Evolutionary conservation across 2,797 vertebrate species (phyloP), one percentile per base, ranked within the genome.

Genomic region (Galago senegalensis): DNA sequence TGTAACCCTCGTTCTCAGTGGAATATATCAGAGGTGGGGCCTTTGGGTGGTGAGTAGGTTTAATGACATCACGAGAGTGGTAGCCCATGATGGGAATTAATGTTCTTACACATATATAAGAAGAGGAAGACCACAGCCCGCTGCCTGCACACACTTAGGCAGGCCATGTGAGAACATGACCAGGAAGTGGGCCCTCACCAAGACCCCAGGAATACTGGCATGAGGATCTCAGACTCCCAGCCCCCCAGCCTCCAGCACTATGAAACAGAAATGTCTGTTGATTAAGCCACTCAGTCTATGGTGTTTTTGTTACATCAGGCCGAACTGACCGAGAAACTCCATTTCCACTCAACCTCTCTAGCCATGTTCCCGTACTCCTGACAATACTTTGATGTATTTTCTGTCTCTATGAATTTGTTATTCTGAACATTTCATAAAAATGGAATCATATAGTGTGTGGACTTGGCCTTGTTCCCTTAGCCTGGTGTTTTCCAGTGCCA

Each of bases 1-100:
- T 80, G 34, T 73, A 58, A 46, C 3, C 17, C 17, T 70, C 76
- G 31, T 61, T 13, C 18, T 43, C 3, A 29, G 3, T 13, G 11
- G 31, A 46, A 61, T 49, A 17, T 53, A 20, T 79, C 77, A 88
- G 75, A 94, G 29, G 5, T 14, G 37, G 40, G 29, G 31, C 21
- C 82, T 95, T 94, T 34, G 34, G 29, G 46, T 82, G n/a, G 4
- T 86, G 20, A 46, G 31, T 93, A 49, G 21, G 40, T 29, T 96
- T 79, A 65, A 34, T 46, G 58, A 82, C 13, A 5, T 83, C 46
- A 53, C 65, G 4, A 67, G 29, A 25, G 31, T 53, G 8, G 49
- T 14, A 65, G 13, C 18, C 12, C 58, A n/a, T 21, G 67, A 40
- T 81, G 29, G n/a, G 37, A 65, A 65, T 82, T 53, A 70, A 37